Evolutionary conservation across 2,797 vertebrate species (phyloP).

Genomic region (Sphenopsis melanotis): DNA sequence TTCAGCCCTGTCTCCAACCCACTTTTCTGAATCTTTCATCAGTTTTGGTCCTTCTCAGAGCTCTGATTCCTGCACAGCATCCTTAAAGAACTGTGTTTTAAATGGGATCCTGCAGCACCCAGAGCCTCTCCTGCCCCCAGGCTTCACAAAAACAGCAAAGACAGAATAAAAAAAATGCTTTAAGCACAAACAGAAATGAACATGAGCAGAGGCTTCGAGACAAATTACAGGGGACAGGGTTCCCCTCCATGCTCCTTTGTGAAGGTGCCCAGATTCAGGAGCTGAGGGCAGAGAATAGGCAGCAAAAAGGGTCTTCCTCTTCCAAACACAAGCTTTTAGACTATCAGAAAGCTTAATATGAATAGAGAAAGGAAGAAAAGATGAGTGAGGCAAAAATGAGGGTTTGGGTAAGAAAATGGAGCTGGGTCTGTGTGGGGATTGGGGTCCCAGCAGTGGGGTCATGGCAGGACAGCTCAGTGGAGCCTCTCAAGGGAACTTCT

Average conservation of each 20-base stretch:
- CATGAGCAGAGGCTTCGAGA: neutral
- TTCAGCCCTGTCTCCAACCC: neutral
- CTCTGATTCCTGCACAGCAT: neutral
- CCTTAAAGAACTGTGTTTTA: neutral
- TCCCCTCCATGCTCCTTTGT: accelerated
- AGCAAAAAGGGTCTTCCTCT: neutral
- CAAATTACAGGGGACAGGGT: neutral
- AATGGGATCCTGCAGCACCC: neutral
- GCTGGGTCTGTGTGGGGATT: accelerated
- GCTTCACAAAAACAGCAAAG: neutral
- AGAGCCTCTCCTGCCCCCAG: neutral
- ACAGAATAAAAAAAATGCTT: neutral
- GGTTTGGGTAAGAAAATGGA: neutral
- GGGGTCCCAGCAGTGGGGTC: neutral
- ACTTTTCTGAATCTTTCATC: constrained; percentile 18
- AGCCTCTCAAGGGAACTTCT: neutral
- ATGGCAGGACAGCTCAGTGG: neutral
- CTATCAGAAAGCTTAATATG: neutral
- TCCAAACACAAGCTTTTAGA: neutral
- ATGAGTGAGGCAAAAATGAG: neutral
- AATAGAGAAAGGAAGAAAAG: neutral
- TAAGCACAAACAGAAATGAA: neutral
- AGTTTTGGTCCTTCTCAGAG: neutral
- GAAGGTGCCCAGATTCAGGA: neutral
- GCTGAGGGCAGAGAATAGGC: neutral